Evolutionary conservation across 2,797 vertebrate species (phyloP).

Genomic region (Channa striata): DNA sequence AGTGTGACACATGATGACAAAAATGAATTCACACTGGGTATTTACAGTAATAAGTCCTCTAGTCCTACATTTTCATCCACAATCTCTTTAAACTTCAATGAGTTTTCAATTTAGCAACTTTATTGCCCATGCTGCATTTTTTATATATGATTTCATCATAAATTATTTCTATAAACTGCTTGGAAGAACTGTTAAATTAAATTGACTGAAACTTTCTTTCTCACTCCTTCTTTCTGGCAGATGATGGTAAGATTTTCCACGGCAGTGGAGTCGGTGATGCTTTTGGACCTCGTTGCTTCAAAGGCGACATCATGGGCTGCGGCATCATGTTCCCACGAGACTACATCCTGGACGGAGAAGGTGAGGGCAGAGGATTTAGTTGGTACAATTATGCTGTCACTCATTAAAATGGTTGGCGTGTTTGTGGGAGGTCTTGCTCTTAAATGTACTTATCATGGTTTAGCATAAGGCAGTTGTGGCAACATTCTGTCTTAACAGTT

Average conservation of each 20-base stretch:
- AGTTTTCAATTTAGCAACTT: no score
- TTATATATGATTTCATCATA: no score
- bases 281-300: conserved; percentile 90
- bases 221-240: conserved; percentile 55
- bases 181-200: no score
- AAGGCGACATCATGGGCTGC: conserved; percentile 93
- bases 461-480: conserved; percentile 25
- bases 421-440: conserved; percentile 47
- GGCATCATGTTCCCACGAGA: conserved; percentile 94
- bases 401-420: conserved; percentile 12
- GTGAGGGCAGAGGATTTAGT: conserved; percentile 67
- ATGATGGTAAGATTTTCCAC: conserved; percentile 92
- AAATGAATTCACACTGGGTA: not conserved
- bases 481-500: conserved; percentile 25
- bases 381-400: conserved; percentile 11
- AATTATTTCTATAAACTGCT: no score
- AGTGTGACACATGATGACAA: not conserved
- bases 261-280: conserved; percentile 91
- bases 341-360: conserved; percentile 89
- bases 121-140: no score
- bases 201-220: no score
- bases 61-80: no score
- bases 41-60: no score
- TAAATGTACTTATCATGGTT: conserved; percentile 49
- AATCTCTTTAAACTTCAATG: no score